Evolutionary conservation across 2,113 vertebrate species (phyloP).

Genomic region (Pollimyrus isidori): DNA sequence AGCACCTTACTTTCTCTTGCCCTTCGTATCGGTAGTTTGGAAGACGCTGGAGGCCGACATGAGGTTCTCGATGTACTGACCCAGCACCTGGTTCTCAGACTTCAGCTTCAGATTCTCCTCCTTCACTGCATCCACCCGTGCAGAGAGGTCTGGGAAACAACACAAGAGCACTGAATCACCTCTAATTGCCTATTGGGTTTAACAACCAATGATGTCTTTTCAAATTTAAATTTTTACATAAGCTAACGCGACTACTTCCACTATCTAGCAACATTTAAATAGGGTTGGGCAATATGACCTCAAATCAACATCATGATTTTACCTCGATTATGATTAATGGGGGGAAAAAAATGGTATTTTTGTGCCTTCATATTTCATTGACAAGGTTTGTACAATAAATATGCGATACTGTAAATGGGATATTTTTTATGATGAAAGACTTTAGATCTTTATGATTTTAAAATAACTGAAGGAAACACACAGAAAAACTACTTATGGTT

Average conservation of each 20-base stretch:
- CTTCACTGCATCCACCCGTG: slow-evolving; percentile 95
- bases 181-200: neutral
- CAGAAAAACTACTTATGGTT: too few species aligned
- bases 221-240: neutral
- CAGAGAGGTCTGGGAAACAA: slow-evolving; percentile 76
- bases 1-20: slow-evolving; percentile 85
- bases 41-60: slow-evolving; percentile 99
- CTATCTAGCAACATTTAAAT: neutral
- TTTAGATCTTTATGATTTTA: too few species aligned
- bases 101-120: slow-evolving; percentile 99
- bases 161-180: neutral
- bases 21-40: slow-evolving; percentile 96
- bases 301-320: too few species aligned
- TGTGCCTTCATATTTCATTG: too few species aligned
- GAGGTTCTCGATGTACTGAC: slow-evolving; percentile 98
- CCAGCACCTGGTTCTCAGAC: slow-evolving; percentile 98
- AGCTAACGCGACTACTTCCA: neutral
- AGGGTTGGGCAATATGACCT: too few species aligned
- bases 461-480: too few species aligned
- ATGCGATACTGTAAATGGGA: too few species aligned
- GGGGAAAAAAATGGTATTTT: too few species aligned
- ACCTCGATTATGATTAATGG: too few species aligned
- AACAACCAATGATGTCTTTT: neutral
- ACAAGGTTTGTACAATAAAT: too few species aligned
- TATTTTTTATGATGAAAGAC: too few species aligned